Evolutionary conservation across 2,888 invertebrate genomes (phyloP), one percentile per base, ranked within the genome.

Genomic region (Eupelmus urozonus): DNA sequence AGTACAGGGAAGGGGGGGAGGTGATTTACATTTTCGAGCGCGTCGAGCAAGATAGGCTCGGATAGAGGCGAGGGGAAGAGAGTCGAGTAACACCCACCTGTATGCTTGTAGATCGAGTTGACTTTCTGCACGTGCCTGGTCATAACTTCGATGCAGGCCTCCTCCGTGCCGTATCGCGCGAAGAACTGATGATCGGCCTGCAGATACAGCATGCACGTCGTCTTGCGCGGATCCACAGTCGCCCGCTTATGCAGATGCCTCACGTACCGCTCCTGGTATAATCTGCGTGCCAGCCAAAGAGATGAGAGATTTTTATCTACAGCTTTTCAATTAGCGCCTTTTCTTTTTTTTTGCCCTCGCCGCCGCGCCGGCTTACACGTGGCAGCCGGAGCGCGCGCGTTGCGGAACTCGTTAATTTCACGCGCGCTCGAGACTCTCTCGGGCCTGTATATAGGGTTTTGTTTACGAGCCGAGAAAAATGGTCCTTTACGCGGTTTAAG

Each of bases 161-260:
- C 97, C 86, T 97, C 97, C 2, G 96, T 95, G 74, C 96, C 97
- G 91, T 98, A 97, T 90, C 97, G 95, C 87, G 97, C 95, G 91
- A 96, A 99, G 90, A 99, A 97, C 90, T 97, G 95, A 90, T 98
- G 98, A 91, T 97, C 97, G 2, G 99, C 98, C 90, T 98, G 98
- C 85, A 99, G 92, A 90, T 97, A 98, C 76, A 98, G 92, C 93
- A 97, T 96, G 87, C 98, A 98, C 0, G 98, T 97, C 51, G 96
- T 97, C 90, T 97, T 97, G 84, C 94, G 93, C 29, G 96, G 96
- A 90, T 96, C 96, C 57, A 95, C 93, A 1, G 94, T 94, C 7
- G 94, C 94, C 81, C 94, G 91, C 83, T 85, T 91, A 87, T 82
- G 90, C 77, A 89, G 83, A 84, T 89, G 88, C 79, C 87, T 81